These are phyloP conservation scores for Sicus ferrugineus DNA, from an alignment of 2,888 invertebrate genomes.

Conservation along the genomic window DNA sequence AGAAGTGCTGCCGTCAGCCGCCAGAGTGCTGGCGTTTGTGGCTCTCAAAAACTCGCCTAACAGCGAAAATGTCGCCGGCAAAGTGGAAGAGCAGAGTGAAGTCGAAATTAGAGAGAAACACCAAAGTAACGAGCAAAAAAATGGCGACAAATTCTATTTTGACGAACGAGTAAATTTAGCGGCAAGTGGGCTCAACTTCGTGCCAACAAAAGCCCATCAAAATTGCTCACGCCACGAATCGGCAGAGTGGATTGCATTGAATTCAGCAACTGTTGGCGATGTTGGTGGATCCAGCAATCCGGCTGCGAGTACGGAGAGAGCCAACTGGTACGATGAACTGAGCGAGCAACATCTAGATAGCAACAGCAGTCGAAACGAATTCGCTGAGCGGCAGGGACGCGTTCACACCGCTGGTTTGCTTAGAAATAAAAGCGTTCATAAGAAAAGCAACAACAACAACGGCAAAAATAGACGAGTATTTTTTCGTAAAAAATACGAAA, in stretches of 20 bases:
- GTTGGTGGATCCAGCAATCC: constrained; percentile 5
- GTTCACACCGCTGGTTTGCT: constrained; percentile 38
- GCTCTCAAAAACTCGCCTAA: constrained; percentile 33
- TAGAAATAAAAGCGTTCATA: constrained; percentile 31
- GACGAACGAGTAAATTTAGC: constrained; percentile 53
- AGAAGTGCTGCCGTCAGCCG: constrained; percentile 1
- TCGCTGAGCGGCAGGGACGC: constrained; percentile 50
- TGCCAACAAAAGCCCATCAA: constrained; percentile 3
- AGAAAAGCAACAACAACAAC: constrained; percentile 36
- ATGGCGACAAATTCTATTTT: constrained; percentile 26
- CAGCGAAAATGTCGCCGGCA: constrained; percentile 44
- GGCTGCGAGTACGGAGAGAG: not conserved
- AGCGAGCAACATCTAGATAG: constrained; percentile 8
- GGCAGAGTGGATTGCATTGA: not conserved
- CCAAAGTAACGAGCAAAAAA: constrained; percentile 6
- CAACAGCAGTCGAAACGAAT: constrained; percentile 54
- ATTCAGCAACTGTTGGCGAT: constrained; percentile 1
- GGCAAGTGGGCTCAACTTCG: constrained; percentile 50
- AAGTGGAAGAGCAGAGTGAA: constrained; percentile 4
- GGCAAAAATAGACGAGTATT: constrained; percentile 10
- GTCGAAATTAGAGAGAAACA: not conserved
- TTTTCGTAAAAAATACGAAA: not conserved
- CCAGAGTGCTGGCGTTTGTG: not conserved
- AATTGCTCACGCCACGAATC: not conserved
- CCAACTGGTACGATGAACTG: not conserved